These are phyloP conservation scores for Urocitellus parryii DNA, from an alignment of 2,113 vertebrate species.

Conservation along the genomic window DNA sequence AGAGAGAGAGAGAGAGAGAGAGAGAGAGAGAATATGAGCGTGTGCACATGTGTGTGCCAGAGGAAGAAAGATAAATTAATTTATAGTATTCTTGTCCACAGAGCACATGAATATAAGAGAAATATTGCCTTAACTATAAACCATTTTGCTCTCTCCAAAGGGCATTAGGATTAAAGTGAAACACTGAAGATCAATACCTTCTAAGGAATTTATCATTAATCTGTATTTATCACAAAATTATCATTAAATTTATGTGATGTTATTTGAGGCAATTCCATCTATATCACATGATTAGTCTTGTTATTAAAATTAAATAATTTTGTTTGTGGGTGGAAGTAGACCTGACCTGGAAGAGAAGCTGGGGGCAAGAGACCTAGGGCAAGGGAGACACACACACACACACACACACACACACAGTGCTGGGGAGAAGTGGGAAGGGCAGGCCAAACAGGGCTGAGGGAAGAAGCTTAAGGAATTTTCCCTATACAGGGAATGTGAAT, in stretches of 20 bases:
- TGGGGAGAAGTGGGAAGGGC: too few relatives aligned
- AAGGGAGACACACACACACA: too few relatives aligned
- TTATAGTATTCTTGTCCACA: not conserved
- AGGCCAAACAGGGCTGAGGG: accelerated
- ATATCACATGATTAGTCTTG: not conserved
- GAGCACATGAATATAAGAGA: not conserved
- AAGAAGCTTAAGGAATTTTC: not conserved
- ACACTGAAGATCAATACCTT: not conserved
- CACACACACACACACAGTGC: too few relatives aligned
- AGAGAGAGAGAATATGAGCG: too few relatives aligned
- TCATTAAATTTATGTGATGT: not conserved
- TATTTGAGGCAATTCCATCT: not conserved
- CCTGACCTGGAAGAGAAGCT: not conserved
- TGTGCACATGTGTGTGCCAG: too few relatives aligned
- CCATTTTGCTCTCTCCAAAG: not conserved
- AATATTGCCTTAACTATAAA: not conserved
- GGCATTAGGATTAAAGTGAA: not conserved
- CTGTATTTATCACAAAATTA: not conserved
- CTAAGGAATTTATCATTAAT: not conserved
- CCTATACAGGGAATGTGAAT: too few relatives aligned
- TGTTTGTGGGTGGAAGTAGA: not conserved
- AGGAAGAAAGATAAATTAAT: not conserved
- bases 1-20: not conserved
- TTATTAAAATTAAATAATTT: not conserved
- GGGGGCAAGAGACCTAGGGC: not conserved